Evolutionary conservation across 1,140 invertebrate genomes (phyloP), one percentile per base, ranked within the genome.

Genomic region (Trissolcus basalis): DNA sequence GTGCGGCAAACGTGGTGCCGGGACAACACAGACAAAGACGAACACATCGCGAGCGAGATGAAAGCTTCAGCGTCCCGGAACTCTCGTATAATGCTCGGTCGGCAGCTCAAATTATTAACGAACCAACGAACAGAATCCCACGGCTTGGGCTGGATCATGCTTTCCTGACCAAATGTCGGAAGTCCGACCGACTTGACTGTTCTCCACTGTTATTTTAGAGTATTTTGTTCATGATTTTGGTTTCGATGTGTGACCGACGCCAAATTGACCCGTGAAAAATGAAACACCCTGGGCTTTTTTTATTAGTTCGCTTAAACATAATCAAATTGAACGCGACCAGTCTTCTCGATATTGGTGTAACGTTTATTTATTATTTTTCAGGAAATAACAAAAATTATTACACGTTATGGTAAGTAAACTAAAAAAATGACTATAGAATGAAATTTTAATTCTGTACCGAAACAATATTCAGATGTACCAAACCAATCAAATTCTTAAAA

Each of bases 81-180:
- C 53, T 72, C 68, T 50, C 13, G 45, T 43, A 36, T 51, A 39
- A 33, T 27, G 61, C 47, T 49, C 13, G 59, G 61, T 44, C 45
- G 51, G 58, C 43, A 10, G 51, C 56, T 55, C 53, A 79, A 83
- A 84, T 83, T 83, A 84, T 84, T 81, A 84, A 84, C 81, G 78
- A 80, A 63, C 77, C 54, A 71, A 45, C 80, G 55, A 39, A 8
- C 36, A 39, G 36, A 39, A 39, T 39, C 36, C 36, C 36, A 39
- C 36, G 36, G 36, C 36, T n/a, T n/a, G 36, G n/a, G n/a, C n/a
- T 8, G 36, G n/a, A 39, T 10, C 36, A n/a, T n/a, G 36, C 36
- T 39, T 39, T 9, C 9, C 36, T 39, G 36, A 11, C 36, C 36
- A 39, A 39, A 39, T 39, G 36, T 39, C 36, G 36, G 36, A 39